Conservation (phyloP, 2,113 vertebrate species). For the Rousettus leschenaultii region DNA sequence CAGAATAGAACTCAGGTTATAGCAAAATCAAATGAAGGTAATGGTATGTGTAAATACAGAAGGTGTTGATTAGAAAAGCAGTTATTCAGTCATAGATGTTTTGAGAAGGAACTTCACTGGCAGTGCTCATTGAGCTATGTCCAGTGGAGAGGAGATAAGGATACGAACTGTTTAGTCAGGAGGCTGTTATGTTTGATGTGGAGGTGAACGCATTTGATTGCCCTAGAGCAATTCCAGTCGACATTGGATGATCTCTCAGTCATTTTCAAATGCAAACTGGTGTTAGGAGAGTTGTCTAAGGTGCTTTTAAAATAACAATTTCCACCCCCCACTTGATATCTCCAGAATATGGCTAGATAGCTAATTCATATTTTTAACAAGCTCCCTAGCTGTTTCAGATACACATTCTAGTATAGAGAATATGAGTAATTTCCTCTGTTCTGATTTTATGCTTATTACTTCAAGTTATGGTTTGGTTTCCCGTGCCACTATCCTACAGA, state of each 20-base stretch:
- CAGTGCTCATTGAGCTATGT: not conserved
- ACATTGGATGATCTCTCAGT: not conserved
- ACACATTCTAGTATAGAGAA: not conserved
- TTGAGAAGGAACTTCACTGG: not conserved
- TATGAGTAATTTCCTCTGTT: not conserved
- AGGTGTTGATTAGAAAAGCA: not conserved
- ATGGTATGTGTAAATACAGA: not conserved
- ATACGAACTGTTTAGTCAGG: not conserved
- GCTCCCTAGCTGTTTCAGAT: not conserved
- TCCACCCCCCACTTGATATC: not conserved
- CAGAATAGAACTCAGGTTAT: not conserved
- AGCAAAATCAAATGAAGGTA: not conserved
- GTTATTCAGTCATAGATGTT: not conserved
- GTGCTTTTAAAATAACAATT: not conserved
- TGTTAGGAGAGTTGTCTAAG: not conserved
- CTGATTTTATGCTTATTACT: not conserved
- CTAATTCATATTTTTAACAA: not conserved
- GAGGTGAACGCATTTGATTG: not conserved
- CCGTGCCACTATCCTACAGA: not conserved
- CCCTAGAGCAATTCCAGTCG: not conserved
- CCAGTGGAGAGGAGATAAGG: not conserved
- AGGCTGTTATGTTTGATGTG: not conserved
- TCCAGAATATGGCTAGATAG: not conserved
- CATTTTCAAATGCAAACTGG: not conserved
- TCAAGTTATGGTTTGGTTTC: not conserved